Evolutionary conservation across 2,888 invertebrate genomes (phyloP).

Genomic region (Bugula neritina): DNA sequence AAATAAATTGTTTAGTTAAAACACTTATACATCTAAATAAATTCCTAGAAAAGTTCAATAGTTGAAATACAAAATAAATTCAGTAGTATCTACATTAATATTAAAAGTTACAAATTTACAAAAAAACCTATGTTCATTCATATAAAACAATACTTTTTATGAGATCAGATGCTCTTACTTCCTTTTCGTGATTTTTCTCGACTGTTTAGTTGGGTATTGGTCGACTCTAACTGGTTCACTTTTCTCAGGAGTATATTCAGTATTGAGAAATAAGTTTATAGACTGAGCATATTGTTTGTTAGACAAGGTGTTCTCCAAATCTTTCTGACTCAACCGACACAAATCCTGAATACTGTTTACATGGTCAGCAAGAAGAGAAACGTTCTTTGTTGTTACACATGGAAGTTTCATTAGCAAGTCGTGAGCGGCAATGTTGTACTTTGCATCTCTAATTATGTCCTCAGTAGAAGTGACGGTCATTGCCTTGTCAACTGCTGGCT

Average conservation of each 20-base stretch:
- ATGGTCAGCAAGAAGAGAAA: constrained; percentile 69
- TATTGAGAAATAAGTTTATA: constrained; percentile 1
- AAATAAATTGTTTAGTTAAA: too few relatives aligned
- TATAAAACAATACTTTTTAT: too few relatives aligned
- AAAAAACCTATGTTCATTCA: too few relatives aligned
- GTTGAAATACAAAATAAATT: too few relatives aligned
- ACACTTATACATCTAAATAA: too few relatives aligned
- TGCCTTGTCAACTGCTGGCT: constrained; percentile 71
- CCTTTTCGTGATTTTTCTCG: too few relatives aligned
- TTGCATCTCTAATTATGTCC: constrained; percentile 56
- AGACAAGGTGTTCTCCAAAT: background rate
- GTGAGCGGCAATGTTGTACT: constrained; percentile 68
- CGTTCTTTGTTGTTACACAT: constrained; percentile 80
- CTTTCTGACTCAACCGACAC: background rate
- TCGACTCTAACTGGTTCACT: background rate
- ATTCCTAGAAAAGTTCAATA: too few relatives aligned
- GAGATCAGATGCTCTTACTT: too few relatives aligned
- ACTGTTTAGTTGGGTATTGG: background rate
- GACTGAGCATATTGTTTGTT: background rate
- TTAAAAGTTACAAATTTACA: too few relatives aligned
- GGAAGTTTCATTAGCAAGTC: constrained; percentile 81
- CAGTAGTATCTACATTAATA: too few relatives aligned
- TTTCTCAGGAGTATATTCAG: constrained; percentile 8
- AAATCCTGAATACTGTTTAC: constrained; percentile 49
- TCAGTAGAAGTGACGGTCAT: constrained; percentile 62